Base-by-base conservation (phyloP, 1,140 invertebrate species). In the Drosophila guanche region DNA sequence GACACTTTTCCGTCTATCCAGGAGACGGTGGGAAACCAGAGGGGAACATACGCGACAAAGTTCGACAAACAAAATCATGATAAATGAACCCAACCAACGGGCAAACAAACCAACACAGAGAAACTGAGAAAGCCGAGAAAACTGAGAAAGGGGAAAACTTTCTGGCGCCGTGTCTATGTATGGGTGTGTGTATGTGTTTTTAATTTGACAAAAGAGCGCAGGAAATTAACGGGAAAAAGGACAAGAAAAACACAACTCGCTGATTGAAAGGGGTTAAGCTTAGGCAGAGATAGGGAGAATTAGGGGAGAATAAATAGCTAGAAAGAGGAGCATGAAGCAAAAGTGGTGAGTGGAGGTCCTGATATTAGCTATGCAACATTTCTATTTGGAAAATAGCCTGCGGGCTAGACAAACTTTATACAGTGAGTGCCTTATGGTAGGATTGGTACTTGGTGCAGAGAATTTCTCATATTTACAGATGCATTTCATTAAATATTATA, bases 11-110 rank as follows among this genome's bases (percentile, higher is more conserved):
- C 78, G 81, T 74, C 78, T 69, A 86, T 86, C 81, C 75, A 73
- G 75, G 60, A 67, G 60, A 37, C 77, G 29, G 29, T 8, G 3
- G 29, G 8, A 3, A n/a, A n/a, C n/a, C n/a, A n/a, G 33, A 4
- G 33, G 33, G 33, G 46, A 45, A 68, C 62, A 69, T 69, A 62
- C 61, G 56, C 69, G 71, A 76, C 63, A 68, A 88, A 83, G 67
- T 88, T 88, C 78, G 75, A 75, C 83, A 89, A 88, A 89, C 84
- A 88, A 74, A 88, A 88, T 88, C 83, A 88, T 88, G 83, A 88
- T 88, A 88, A 88, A 88, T 88, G 83, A 88, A 88, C 66, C 63
- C 83, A 61, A 88, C 66, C 71, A 83, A 66, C 80, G 78, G 74
- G 70, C 73, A 76, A 79, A 56, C 50, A 55, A 62, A 66, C 55